phyloP scores from a whole-genome alignment of 37 sponge, comb jelly and placozoan genomes.

The Cliona cf. orientalis region DNA sequence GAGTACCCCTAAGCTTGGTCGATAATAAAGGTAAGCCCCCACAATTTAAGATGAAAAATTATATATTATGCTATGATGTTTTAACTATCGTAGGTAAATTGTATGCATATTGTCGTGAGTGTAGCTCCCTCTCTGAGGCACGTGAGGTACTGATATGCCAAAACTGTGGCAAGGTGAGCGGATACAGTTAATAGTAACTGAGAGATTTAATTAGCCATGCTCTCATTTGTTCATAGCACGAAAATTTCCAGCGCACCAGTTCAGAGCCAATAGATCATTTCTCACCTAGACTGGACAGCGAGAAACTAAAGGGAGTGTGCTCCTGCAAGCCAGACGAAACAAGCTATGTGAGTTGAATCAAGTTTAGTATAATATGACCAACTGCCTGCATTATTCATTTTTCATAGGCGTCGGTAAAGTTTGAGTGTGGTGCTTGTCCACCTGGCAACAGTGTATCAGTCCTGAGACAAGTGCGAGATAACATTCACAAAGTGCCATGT shows the following conservation, averaged over 20 bases:
- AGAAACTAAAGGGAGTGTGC: too few relatives aligned
- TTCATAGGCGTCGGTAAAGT: slow-evolving; percentile 34
- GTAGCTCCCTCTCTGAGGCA: not conserved
- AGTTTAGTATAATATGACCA: too few relatives aligned
- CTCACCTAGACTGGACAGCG: too few relatives aligned
- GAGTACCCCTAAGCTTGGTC: not conserved
- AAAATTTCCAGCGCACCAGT: slow-evolving; percentile 6
- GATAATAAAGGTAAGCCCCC: slow-evolving; percentile 6
- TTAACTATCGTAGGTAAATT: not conserved
- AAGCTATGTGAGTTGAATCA: too few relatives aligned
- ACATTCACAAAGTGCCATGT: slow-evolving; percentile 37
- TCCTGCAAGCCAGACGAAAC: too few relatives aligned
- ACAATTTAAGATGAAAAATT: not conserved
- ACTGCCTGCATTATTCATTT: not conserved
- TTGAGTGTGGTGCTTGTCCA: slow-evolving; percentile 42
- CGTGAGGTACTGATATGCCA: slow-evolving; percentile 13
- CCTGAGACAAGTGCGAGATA: slow-evolving; percentile 47
- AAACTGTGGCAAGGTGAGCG: slow-evolving; percentile 23
- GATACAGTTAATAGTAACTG: too few relatives aligned
- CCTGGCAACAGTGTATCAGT: not conserved
- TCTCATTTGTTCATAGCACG: not conserved
- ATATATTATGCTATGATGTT: not conserved
- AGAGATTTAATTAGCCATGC: not conserved
- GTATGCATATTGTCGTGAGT: slow-evolving; percentile 32
- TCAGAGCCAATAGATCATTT: slow-evolving; percentile 30